Base-by-base conservation (phyloP, 2,797 vertebrate genomes). In the Rhinatrema bivittatum region DNA sequence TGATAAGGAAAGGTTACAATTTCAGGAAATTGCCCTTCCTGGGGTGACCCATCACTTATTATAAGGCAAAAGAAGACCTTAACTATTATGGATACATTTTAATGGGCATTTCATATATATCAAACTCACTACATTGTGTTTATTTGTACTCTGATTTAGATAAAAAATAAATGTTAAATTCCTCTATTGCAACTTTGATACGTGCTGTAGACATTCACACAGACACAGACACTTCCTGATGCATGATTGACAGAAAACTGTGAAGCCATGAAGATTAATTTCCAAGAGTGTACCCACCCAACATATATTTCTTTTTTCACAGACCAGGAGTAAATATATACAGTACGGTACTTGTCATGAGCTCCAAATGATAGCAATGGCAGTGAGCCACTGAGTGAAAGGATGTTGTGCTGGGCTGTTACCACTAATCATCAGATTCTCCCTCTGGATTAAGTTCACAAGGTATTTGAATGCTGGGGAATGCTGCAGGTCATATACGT, bases 181-280 rank as follows among this genome's bases (percentile, higher is more conserved):
- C 32, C 40, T n/a, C n/a, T 60, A 41, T 38, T 49, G 29, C 52
- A 46, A 40, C 48, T 50, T 32, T 26, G 39, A 42, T 57, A 48
- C 58, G 50, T 46, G 46, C 56, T 63, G 56, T 61, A 68, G 67
- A 65, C 68, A 67, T 63, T 70, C 65, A 67, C 56, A 44, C 50
- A 53, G 47, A 53, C 53, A 57, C 39, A 50, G 52, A 34, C 37
- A 34, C 37, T 29, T 43, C 57, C 45, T 48, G 50, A 42, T 67
- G 70, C 55, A 46, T n/a, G n/a, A n/a, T 42, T 56, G 56, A 68
- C 49, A 60, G 59, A 58, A 51, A 56, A 11, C 44, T 20, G n/a
- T n/a, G n/a, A n/a, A n/a, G n/a, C n/a, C n/a, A 42, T 5, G 29
- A 50, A 52, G 42, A 42, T 44, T 32, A 47, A 39, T 65, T 42